Conservation (phyloP, 2,797 vertebrate genomes). For the Zenarchopterus dispar region DNA sequence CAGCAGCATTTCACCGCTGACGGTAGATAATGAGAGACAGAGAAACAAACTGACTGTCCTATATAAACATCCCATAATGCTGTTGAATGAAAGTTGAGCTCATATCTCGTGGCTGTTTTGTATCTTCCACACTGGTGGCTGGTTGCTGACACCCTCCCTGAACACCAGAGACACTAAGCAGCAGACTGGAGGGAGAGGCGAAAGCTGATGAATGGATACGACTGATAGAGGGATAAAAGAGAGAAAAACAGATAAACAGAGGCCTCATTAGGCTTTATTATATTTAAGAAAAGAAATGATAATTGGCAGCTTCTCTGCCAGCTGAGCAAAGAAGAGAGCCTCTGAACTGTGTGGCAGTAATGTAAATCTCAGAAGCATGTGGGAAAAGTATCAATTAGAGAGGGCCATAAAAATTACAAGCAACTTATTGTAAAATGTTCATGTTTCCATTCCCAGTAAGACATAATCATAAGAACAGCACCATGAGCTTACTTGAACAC, state of each 20-base stretch:
- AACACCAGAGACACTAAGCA: conserved; percentile 28
- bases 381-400: conserved; percentile 71
- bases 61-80: not conserved
- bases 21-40: too few relatives aligned
- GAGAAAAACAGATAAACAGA: not conserved
- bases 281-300: conserved; percentile 55
- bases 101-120: conserved; percentile 5
- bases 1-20: too few relatives aligned
- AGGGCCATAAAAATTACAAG: conserved; percentile 63
- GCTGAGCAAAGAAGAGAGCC: conserved; percentile 48
- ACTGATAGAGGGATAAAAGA: not conserved
- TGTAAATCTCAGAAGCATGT: conserved; percentile 68
- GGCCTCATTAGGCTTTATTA: conserved; percentile 50
- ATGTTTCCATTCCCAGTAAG: conserved; percentile 69
- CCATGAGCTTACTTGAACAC: conserved; percentile 64
- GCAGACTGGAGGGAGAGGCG: conserved; percentile 1
- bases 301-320: conserved; percentile 45
- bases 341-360: conserved; percentile 36
- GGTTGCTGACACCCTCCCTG: conserved; percentile 13
- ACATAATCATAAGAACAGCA: conserved; percentile 44
- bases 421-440: conserved; percentile 66
- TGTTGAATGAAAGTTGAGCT: not conserved
- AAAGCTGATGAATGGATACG: conserved; percentile 20
- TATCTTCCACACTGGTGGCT: conserved; percentile 9
- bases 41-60: too few relatives aligned